Evolutionary conservation across 2,113 vertebrate genomes (phyloP).

Genomic region (Heterotilapia buettikoferi): DNA sequence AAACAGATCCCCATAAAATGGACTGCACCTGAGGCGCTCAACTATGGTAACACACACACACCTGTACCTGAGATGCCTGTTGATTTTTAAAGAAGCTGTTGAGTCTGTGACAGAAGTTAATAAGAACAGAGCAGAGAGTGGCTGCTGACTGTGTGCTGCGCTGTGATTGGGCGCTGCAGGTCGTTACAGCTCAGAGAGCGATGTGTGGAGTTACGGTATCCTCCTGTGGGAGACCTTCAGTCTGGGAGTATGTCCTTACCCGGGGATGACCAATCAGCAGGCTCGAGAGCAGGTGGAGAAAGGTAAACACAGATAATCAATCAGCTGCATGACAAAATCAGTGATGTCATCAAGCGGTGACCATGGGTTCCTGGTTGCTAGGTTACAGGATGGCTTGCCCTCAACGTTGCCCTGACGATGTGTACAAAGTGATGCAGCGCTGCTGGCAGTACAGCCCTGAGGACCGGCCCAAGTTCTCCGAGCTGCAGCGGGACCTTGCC

Average conservation of each 20-base stretch:
- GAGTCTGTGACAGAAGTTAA: not conserved
- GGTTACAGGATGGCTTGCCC: slow-evolving; percentile 95
- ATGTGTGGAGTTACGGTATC: slow-evolving; percentile 96
- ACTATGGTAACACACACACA: slow-evolving; percentile 80
- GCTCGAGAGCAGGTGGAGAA: slow-evolving; percentile 96
- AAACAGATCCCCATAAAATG: slow-evolving; percentile 99
- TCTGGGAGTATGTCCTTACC: slow-evolving; percentile 92
- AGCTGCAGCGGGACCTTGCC: slow-evolving; percentile 86
- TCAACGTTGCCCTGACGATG: slow-evolving; percentile 91
- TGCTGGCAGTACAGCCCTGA: slow-evolving; percentile 97
- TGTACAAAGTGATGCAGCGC: slow-evolving; percentile 89
- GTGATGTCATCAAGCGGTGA: not conserved
- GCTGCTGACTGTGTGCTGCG: not conserved
- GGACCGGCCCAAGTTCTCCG: slow-evolving; percentile 87
- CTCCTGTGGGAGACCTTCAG: slow-evolving; percentile 98
- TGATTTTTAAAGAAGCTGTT: not conserved
- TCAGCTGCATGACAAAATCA: not conserved
- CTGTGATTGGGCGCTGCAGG: slow-evolving; percentile 68
- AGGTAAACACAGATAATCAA: slow-evolving; percentile 67
- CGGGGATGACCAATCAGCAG: slow-evolving; percentile 98
- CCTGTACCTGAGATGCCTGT: not conserved
- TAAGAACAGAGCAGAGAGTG: not conserved
- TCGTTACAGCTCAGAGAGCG: slow-evolving; percentile 95
- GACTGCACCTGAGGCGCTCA: slow-evolving; percentile 97
- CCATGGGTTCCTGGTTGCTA: slow-evolving; percentile 29